Percentiles rank a stretch among this genome's conserved stretches.
phyloP scores from a whole-genome alignment of 2,888 invertebrate species.

The Glomeris marginata region DNA sequence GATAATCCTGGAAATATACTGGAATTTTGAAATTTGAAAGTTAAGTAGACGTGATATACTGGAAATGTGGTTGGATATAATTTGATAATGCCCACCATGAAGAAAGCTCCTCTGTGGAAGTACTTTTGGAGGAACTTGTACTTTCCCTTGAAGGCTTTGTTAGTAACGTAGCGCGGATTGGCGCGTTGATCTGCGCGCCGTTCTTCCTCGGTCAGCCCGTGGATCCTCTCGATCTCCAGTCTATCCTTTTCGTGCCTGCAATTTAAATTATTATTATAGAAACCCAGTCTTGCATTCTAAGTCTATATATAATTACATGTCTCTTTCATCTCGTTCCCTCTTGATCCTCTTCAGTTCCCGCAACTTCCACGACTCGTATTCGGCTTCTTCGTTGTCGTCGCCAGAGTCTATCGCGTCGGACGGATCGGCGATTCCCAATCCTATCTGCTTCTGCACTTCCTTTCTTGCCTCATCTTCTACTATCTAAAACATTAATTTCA shows the following conservation, averaged over 20 bases:
- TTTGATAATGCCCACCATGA: conserved; percentile 50
- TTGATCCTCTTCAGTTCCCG: conserved; percentile 92
- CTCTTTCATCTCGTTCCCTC: conserved; percentile 87
- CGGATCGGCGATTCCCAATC: conserved; percentile 29
- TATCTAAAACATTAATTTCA: conserved; percentile 44
- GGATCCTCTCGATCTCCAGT: conserved; percentile 71
- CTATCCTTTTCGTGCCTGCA: conserved; percentile 68
- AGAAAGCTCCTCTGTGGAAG: conserved; percentile 98
- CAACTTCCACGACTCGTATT: conserved; percentile 96
- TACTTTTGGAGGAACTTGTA: conserved; percentile 99
- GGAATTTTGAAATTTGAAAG: too few relatives aligned
- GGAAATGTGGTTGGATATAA: too few relatives aligned
- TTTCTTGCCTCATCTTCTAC: conserved; percentile 79
- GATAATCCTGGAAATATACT: too few relatives aligned
- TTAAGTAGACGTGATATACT: too few relatives aligned
- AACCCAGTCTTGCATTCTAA: background rate
- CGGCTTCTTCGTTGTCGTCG: conserved; percentile 90
- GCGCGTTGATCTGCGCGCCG: conserved; percentile 69
- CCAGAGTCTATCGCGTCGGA: conserved; percentile 77
- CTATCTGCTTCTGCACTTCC: conserved; percentile 53
- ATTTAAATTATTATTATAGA: background rate
- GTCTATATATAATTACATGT: conserved; percentile 48
- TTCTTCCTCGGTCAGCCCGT: conserved; percentile 93
- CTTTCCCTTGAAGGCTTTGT: conserved; percentile 91
- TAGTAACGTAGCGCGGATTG: conserved; percentile 85